Base-by-base conservation (phyloP, 2,888 invertebrate species). In the Limnephilus marmoratus region DNA sequence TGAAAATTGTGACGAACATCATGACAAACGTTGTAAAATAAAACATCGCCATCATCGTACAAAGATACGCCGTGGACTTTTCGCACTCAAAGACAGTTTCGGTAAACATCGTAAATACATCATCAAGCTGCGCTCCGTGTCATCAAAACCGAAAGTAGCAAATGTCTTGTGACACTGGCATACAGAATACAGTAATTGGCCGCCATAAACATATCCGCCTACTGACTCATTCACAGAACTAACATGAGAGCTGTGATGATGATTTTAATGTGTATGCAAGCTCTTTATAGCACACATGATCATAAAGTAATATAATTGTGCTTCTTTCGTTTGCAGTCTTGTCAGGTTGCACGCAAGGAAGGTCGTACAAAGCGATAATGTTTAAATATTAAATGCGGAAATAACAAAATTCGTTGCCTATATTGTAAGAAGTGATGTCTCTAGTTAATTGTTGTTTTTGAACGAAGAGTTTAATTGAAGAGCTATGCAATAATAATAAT, bases 81-180 rank as follows among this genome's bases (percentile, higher is more conserved):
- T 90, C 45, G 91, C 41, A 68, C 37, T 86, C 82, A 82, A 81
- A 90, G 90, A 41, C 41, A 81, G 85, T 80, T 90, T 90, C n/a
- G 80, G 90, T 90, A 85, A 90, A 85, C 92, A 90, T 92, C 92
- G 90, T 90, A 81, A 90, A 92, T 90, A 80, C 90, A 92, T 92
- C 92, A 92, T 92, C 92, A 45, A 85, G 82, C 83, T 41, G 82
- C 89, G 91, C 68, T 24, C 68, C 24, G 68, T 68, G n/a, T 89
- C 91, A 82, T 68, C 83, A 89, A 85, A 82, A 89, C 81, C 91
- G n/a, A 85, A 85, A 81, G 37, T 81, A 81, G 68, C 85, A 68
- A 90, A 91, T 90, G 80, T 89, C 90, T 91, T 91, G 82, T 90
- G 91, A 91, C 91, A 83, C 34, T 34, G 24, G 83, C 34, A 34